Conservation (phyloP, 2,888 invertebrate genomes). For the Meta bourneti region DNA sequence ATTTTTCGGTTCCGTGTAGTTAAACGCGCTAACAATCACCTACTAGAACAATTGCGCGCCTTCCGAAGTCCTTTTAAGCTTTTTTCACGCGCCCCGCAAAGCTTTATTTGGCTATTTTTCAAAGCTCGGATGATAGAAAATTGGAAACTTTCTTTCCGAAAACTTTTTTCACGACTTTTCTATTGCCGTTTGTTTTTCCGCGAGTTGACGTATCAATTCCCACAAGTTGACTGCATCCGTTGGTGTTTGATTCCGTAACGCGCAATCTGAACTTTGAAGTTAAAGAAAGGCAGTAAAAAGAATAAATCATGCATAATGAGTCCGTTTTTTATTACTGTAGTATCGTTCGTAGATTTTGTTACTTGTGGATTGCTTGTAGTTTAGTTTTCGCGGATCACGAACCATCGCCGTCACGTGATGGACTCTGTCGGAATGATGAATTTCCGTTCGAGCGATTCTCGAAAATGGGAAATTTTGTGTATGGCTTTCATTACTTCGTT, state of each 20-base stretch:
- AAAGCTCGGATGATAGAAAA: neutral
- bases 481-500: neutral
- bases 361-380: conserved; percentile 10
- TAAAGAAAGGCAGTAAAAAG: neutral
- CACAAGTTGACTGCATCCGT: neutral
- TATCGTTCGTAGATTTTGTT: conserved; percentile 8
- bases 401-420: neutral
- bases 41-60: conserved; percentile 33
- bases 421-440: conserved; percentile 6
- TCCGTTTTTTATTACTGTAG: conserved; percentile 4
- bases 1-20: conserved; percentile 61
- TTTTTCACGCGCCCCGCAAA: neutral
- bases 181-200: neutral
- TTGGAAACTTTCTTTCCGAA: neutral
- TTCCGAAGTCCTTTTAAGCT: neutral
- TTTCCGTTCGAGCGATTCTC: neutral
- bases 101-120: conserved; percentile 27
- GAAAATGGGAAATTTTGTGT: neutral
- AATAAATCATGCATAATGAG: conserved; percentile 49
- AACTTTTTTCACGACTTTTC: neutral
- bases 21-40: conserved; percentile 42
- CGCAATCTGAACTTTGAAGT: neutral
- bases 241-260: neutral
- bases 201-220: neutral
- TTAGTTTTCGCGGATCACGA: conserved; percentile 25